phyloP scores from a whole-genome alignment of 1,140 invertebrate species.

The Portunus trituberculatus region DNA sequence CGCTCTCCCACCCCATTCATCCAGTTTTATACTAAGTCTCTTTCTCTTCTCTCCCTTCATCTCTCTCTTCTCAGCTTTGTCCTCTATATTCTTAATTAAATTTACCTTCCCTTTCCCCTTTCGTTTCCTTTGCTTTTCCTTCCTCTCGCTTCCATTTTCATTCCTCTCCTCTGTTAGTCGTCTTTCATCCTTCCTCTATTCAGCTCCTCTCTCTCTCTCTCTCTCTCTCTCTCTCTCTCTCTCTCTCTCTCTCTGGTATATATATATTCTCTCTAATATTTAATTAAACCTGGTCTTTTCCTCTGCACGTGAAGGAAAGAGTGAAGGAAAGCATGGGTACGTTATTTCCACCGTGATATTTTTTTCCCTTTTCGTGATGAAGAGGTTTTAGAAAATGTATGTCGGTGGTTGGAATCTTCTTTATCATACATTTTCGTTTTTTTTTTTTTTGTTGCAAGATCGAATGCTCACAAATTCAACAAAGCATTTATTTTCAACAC shows the following conservation, averaged over 20 bases:
- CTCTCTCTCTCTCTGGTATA: neutral
- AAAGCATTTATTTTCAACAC: no score
- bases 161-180: neutral
- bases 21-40: neutral
- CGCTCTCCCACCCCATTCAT: neutral
- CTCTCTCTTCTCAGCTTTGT: neutral
- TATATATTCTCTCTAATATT: conserved; percentile 16
- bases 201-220: neutral
- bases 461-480: no score
- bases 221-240: no score
- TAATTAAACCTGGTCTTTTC: neutral
- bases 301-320: neutral
- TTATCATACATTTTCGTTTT: neutral
- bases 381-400: neutral
- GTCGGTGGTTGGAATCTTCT: neutral
- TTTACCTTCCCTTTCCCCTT: neutral
- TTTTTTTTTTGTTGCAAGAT: no score
- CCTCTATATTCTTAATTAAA: neutral
- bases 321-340: neutral
- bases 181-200: conserved; percentile 27
- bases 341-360: neutral
- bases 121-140: neutral
- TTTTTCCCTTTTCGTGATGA: neutral
- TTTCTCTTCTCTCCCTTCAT: neutral
- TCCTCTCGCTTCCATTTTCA: neutral